Evolutionary conservation across 2,113 vertebrate genomes (phyloP), one percentile per base, ranked within the genome.

Genomic region (Parotia lawesii): DNA sequence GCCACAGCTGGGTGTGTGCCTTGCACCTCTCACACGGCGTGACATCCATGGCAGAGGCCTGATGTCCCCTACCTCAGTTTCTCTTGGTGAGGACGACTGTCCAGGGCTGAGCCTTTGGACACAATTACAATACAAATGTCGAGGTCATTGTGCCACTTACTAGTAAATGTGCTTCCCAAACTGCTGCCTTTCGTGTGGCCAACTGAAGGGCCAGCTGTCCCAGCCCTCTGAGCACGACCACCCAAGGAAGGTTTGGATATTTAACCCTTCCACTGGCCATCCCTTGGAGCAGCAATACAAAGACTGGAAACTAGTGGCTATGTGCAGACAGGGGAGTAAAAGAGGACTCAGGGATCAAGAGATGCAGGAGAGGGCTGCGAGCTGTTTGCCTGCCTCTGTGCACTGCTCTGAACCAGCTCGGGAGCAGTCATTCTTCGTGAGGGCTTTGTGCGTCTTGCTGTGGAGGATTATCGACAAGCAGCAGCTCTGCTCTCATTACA

Each of bases 401-500:
- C 20, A 1, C 19, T 45, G 42, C 72, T 67, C 21, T 65, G 78
- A 47, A 15, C 22, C 57, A 53, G 61, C 37, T 31, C 0, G 0
- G 44, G 65, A 84, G 53, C 48, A 48, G 57, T 50, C 23, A 10
- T 78, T 64, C 61, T 73, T 78, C 53, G 9, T 6, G 53, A 38
- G 48, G 29, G 31, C 69, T 88, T 61, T 23, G 9, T 81, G 75
- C 57, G 57, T 5, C 40, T 81, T 3, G 5, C 61, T 81, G 31
- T 11, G 35, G 78, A 93, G 61, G 17, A 66, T 66, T 94, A 93
- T 85, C 1, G 11, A 93, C 67, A 37, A 62, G 50, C 74, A 91
- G 47, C 54, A 48, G 71, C 89, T 90, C 75, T 85, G n/a, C 40
- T 44, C 60, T 91, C 71, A 28, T 95, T 79, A 87, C 69, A 82